phyloP scores from a whole-genome alignment of 1,140 invertebrate genomes.

The Drosophila simulans region DNA sequence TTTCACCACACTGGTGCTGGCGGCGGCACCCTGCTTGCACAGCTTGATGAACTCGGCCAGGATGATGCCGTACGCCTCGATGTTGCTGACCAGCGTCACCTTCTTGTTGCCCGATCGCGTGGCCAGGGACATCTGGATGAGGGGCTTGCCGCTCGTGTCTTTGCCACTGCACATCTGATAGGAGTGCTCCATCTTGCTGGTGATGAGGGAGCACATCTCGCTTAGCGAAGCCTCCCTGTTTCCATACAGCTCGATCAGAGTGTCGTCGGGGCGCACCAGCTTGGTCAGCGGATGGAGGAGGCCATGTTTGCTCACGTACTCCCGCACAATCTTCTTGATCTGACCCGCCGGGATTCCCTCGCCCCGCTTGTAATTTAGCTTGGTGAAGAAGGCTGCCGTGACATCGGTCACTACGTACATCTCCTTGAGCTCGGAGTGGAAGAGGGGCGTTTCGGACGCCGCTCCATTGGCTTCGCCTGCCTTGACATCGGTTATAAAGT shows the following conservation, averaged over 20 bases:
- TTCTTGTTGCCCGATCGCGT: conserved; percentile 95
- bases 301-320: conserved; percentile 91
- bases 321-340: conserved; percentile 89
- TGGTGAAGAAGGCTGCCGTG: conserved; percentile 74
- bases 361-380: conserved; percentile 89
- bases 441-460: conserved; percentile 61
- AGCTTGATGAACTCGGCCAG: conserved; percentile 91
- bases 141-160: conserved; percentile 90
- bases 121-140: conserved; percentile 91
- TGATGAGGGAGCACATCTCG: conserved; percentile 89
- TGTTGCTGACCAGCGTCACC: conserved; percentile 94
- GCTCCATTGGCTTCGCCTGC: conserved; percentile 39
- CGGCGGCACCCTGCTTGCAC: conserved; percentile 93
- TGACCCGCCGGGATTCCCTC: conserved; percentile 88
- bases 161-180: conserved; percentile 87
- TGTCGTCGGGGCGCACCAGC: conserved; percentile 82
- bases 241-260: conserved; percentile 81
- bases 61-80: conserved; percentile 93
- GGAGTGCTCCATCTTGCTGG: conserved; percentile 90
- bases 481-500: conserved; percentile 81
- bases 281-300: conserved; percentile 86
- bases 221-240: conserved; percentile 87
- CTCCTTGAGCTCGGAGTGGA: conserved; percentile 87
- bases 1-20: conserved; percentile 92
- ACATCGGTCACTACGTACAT: conserved; percentile 87